Evolutionary conservation across 2,113 vertebrate genomes (phyloP).

Genomic region (Sphyrna mokarran): DNA sequence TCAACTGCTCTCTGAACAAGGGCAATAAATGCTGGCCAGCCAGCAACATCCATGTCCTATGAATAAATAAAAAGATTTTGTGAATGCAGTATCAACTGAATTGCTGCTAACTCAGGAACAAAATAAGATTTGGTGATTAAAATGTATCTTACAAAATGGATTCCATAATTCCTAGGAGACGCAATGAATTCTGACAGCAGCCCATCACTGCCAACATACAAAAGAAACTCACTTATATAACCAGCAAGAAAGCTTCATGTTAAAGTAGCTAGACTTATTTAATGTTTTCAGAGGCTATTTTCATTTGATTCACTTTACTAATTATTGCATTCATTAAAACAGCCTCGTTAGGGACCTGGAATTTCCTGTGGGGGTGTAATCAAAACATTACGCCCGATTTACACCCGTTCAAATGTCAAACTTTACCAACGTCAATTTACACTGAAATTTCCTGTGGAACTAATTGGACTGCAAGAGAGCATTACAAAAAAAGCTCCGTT

Average conservation of each 20-base stretch:
- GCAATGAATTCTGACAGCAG: neutral
- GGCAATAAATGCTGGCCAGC: no score
- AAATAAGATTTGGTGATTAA: neutral
- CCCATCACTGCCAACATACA: neutral
- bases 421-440: conserved; percentile 4
- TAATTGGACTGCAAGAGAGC: neutral
- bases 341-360: neutral
- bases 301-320: conserved; percentile 6
- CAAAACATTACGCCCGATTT: neutral
- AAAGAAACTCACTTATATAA: neutral
- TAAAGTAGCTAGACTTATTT: neutral
- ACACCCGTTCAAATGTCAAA: neutral
- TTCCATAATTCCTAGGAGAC: neutral
- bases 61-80: neutral
- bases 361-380: neutral
- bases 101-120: neutral
- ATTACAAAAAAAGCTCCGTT: neutral
- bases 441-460: conserved; percentile 5
- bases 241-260: neutral
- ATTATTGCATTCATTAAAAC: neutral
- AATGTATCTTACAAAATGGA: neutral
- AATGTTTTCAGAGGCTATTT: conserved; percentile 23
- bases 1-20: no score
- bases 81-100: neutral
- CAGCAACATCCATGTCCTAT: no score